phyloP scores from a whole-genome alignment of 2,797 vertebrate genomes.

The Rhabdophis nuchalis region DNA sequence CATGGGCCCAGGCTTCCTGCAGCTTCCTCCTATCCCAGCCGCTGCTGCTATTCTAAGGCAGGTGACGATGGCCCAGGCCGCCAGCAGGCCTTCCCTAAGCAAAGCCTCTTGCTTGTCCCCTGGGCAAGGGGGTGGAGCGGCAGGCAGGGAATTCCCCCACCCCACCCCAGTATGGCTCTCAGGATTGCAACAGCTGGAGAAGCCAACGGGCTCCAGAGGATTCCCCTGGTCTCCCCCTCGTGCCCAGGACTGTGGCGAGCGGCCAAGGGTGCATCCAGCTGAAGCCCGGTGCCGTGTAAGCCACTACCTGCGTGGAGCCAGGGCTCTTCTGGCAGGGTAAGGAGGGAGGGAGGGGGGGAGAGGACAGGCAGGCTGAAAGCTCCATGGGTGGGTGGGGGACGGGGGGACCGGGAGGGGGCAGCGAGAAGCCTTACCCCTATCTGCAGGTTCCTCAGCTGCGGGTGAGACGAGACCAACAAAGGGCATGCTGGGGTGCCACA shows the following conservation, averaged over 20 bases:
- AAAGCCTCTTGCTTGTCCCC: neutral
- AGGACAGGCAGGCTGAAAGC: neutral
- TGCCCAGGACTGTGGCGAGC: conserved; percentile 62
- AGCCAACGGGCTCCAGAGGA: conserved; percentile 43
- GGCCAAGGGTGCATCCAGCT: conserved; percentile 55
- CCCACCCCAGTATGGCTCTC: conserved; percentile 28
- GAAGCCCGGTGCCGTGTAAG: conserved; percentile 51
- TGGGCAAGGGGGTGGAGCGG: fast-evolving
- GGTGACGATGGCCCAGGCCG: neutral
- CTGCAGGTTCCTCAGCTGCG: conserved; percentile 72
- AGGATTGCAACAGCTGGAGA: conserved; percentile 36
- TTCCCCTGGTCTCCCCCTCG: conserved; percentile 56
- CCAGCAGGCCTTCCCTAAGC: too few relatives aligned
- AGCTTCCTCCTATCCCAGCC: too few relatives aligned
- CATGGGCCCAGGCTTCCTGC: neutral
- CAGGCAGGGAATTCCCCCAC: conserved; percentile 11
- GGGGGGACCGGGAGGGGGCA: neutral
- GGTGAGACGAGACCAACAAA: conserved; percentile 66
- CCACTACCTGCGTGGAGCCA: neutral
- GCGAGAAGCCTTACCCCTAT: conserved; percentile 66
- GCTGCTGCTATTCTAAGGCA: neutral
- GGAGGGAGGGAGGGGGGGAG: neutral
- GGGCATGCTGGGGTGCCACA: conserved; percentile 67
- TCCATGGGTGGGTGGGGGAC: neutral
- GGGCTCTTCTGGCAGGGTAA: neutral